Evolutionary conservation across 2,888 invertebrate species (phyloP).

Genomic region (Epinotia demarniana): DNA sequence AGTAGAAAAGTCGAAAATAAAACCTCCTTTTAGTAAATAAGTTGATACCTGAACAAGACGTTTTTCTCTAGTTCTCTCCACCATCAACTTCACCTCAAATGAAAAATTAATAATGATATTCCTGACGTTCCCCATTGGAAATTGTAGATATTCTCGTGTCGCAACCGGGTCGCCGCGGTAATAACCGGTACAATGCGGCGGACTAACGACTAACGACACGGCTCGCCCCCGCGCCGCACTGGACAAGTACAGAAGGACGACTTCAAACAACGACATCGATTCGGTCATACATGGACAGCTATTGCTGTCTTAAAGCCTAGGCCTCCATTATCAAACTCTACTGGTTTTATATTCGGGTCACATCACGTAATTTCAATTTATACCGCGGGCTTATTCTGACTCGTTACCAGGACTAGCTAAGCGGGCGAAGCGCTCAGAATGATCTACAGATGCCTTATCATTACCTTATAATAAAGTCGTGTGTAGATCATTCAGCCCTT

Average conservation of each 20-base stretch:
- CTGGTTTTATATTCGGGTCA: neutral
- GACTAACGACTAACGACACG: conserved; percentile 61
- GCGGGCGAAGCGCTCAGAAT: no score
- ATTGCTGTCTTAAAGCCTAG: no score
- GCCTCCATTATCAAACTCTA: no score
- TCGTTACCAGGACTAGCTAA: neutral
- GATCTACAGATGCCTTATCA: no score
- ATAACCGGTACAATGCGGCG: conserved; percentile 67
- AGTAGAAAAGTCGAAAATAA: no score
- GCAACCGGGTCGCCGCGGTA: conserved; percentile 51
- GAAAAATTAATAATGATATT: conserved; percentile 10
- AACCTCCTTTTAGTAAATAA: no score
- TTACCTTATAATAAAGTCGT: no score
- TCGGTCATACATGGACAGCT: no score
- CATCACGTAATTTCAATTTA: neutral
- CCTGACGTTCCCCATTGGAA: conserved; percentile 20
- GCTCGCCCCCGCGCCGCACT: conserved; percentile 28
- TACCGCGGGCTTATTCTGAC: neutral
- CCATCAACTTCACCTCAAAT: neutral
- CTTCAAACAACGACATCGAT: neutral
- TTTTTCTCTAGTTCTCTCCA: neutral
- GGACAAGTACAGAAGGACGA: conserved; percentile 11
- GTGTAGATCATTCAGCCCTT: no score
- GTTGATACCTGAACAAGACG: no score
- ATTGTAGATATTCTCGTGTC: conserved; percentile 45